Evolutionary conservation across 2,797 vertebrate species (phyloP), one percentile per base, ranked within the genome.

Genomic region (Myotis pilosus): DNA sequence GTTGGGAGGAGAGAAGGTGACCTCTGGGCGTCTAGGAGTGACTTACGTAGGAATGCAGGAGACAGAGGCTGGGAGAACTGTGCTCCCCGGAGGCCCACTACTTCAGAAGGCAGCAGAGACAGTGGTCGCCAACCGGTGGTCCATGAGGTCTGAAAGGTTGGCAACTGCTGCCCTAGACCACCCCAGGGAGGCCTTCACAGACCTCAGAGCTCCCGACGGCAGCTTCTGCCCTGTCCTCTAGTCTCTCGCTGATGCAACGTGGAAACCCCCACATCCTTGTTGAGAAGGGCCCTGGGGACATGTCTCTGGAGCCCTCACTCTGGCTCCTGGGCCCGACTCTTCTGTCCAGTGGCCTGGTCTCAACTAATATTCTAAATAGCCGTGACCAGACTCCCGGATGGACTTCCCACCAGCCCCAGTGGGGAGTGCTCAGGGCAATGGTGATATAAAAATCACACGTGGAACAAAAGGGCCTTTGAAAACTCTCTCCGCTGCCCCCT

Each of bases 241-340:
- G 10, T 19, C 12, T 57, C 38, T 13, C n/a, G 5, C 57, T 16
- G 8, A 10, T 0, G 0, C 23, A 36, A 6, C 1, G 0, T 2
- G 17, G 57, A 88, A 74, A 28, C 12, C 60, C 69, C 44, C 16
- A 9, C 41, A 23, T 81, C 60, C 62, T 60, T 64, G 8, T 15
- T 44, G 41, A 22, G 49, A 25, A 38, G 49, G 9, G 8, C 2
- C 6, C 0, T 8, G 57, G 4, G 72, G 60, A 33, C n/a, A 11
- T 30, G n/a, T 84, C 22, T 25, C 38, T 19, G 10, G 55, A 66
- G 8, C 13, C 53, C 17, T 33, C 23, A 10, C 53, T 81, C 10
- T 25, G 36, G n/a, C 8, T 81, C 30, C 25, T 28, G 22, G 49
- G 33, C 6, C 78, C 6, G 19, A 6, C 57, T 89, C 49, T 80